phyloP scores from a whole-genome alignment of 2,888 invertebrate species.

The Polydrusus tereticollis region DNA sequence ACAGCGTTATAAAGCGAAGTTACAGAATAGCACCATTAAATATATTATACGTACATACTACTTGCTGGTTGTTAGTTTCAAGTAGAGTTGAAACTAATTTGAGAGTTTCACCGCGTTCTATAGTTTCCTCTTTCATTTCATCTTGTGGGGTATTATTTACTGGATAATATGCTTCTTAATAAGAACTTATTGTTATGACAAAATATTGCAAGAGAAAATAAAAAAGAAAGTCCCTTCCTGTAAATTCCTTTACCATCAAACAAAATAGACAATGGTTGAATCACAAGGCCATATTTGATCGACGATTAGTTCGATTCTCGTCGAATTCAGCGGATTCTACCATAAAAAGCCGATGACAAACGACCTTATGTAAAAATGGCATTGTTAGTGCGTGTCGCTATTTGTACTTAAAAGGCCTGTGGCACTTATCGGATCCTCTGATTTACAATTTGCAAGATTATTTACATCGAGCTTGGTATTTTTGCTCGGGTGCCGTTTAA shows the following conservation, averaged over 20 bases:
- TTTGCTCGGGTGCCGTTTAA: constrained; percentile 26
- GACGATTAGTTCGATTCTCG: constrained; percentile 3
- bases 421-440: constrained; percentile 37
- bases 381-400: constrained; percentile 42
- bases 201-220: too few species aligned
- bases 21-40: too few species aligned
- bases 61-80: too few species aligned
- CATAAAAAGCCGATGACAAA: constrained; percentile 31
- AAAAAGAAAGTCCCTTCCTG: neutral
- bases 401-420: constrained; percentile 40
- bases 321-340: neutral
- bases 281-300: neutral
- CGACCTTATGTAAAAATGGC: constrained; percentile 37
- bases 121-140: too few species aligned
- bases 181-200: too few species aligned
- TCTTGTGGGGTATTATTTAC: too few species aligned
- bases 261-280: neutral
- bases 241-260: neutral
- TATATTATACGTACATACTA: too few species aligned
- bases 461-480: constrained; percentile 31
- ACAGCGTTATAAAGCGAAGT: too few species aligned
- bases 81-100: too few species aligned
- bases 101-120: too few species aligned
- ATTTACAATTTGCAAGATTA: constrained; percentile 43
- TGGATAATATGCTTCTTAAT: too few species aligned